These are phyloP conservation scores for Uropetala carovei DNA, from an alignment of 2,888 invertebrate genomes.

Conservation along the genomic window DNA sequence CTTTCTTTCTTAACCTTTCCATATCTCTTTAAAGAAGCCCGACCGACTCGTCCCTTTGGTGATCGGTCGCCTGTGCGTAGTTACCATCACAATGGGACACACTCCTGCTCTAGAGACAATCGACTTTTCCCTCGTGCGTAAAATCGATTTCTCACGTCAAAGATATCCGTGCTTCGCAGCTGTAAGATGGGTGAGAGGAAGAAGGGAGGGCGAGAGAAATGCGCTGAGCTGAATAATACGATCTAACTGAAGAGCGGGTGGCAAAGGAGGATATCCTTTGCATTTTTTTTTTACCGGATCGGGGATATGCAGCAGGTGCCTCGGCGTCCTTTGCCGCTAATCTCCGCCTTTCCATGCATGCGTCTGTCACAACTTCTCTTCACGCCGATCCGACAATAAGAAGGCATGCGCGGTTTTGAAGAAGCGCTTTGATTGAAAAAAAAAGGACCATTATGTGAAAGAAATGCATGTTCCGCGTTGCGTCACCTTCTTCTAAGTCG, in stretches of 20 bases:
- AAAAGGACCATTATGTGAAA: neutral
- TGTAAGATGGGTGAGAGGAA: neutral
- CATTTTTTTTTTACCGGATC: neutral
- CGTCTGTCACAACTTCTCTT: neutral
- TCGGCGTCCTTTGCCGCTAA: slow-evolving; percentile 14
- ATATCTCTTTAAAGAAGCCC: slow-evolving; percentile 22
- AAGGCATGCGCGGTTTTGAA: neutral
- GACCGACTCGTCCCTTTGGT: neutral
- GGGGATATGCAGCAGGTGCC: neutral
- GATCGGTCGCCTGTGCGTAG: neutral
- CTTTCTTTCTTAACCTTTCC: neutral
- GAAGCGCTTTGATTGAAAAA: neutral
- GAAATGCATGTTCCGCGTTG: neutral
- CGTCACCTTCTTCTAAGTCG: neutral
- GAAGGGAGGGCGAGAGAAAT: neutral
- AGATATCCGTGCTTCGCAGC: slow-evolving; percentile 19
- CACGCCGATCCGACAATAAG: neutral
- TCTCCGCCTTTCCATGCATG: neutral
- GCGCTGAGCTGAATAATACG: neutral
- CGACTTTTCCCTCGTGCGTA: slow-evolving; percentile 3
- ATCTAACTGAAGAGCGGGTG: neutral
- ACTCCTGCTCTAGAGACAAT: slow-evolving; percentile 10
- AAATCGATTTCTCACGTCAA: slow-evolving; percentile 32
- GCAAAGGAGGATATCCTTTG: neutral
- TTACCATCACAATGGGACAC: slow-evolving; percentile 30